These are phyloP conservation scores for Vespertilio murinus DNA, from an alignment of 2,797 vertebrate species.

Conservation along the genomic window DNA sequence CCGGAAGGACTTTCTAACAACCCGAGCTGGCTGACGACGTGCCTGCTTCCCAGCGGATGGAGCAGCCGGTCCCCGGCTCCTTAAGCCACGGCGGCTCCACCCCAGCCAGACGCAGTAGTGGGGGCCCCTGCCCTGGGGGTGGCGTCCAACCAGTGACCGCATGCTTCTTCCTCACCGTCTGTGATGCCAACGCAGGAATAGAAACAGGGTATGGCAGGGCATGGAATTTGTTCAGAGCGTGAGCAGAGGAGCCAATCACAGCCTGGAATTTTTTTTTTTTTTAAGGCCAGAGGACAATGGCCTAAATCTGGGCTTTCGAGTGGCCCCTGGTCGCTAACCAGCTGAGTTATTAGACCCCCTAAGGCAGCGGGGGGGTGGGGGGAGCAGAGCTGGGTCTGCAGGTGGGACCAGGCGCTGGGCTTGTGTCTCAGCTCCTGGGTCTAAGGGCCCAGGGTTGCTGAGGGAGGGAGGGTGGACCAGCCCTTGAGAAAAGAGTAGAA, in stretches of 20 bases:
- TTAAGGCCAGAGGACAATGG: not conserved
- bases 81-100: slow-evolving; percentile 31
- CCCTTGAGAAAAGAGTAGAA: not conserved
- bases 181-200: not conserved
- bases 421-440: not conserved
- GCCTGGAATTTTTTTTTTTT: not conserved
- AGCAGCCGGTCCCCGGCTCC: slow-evolving; percentile 23
- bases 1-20: slow-evolving; percentile 75
- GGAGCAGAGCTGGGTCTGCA: not conserved
- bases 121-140: no score
- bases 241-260: not conserved
- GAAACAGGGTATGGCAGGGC: not conserved
- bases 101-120: not conserved
- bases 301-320: not conserved
- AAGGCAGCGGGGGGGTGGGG: not conserved
- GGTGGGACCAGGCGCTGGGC: not conserved
- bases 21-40: slow-evolving; percentile 69
- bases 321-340: not conserved
- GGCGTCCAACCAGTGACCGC: not conserved
- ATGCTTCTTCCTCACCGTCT: not conserved
- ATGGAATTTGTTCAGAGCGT: not conserved
- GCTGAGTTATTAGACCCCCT: not conserved
- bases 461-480: not conserved
- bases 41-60: not conserved
- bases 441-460: not conserved